Percentiles rank a stretch among this genome's conserved stretches.
Evolutionary conservation across 2,888 invertebrate genomes (phyloP).

Genomic region (Caenorhabditis uteleia): DNA sequence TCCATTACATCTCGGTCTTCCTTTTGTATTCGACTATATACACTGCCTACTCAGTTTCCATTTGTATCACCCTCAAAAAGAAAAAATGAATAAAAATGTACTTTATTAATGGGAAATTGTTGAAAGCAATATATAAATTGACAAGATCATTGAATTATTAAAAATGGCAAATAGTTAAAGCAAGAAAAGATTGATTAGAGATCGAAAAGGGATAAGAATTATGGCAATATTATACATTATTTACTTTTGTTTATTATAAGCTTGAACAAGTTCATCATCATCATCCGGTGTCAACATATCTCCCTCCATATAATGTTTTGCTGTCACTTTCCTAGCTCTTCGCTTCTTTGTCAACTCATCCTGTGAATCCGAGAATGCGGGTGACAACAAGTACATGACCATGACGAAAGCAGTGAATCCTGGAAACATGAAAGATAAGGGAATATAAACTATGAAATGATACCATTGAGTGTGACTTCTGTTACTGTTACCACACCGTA

Average conservation of each 20-base stretch:
- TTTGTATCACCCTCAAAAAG: neutral
- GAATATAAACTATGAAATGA: neutral
- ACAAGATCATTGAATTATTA: no score
- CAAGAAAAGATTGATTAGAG: no score
- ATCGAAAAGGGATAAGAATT: neutral
- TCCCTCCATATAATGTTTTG: constrained; percentile 39
- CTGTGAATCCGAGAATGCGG: constrained; percentile 1
- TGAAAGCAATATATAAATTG: no score
- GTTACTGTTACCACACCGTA: constrained; percentile 36
- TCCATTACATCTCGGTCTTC: neutral
- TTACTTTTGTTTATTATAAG: constrained; percentile 30
- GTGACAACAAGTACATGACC: constrained; percentile 11
- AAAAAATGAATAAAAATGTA: neutral
- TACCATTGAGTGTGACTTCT: constrained; percentile 35
- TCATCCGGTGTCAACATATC: constrained; percentile 31
- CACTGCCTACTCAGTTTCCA: neutral
- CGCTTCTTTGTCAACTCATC: neutral
- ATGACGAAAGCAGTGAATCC: constrained; percentile 29
- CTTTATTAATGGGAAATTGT: neutral
- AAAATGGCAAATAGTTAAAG: no score
- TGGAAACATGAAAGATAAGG: neutral
- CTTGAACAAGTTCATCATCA: constrained; percentile 30
- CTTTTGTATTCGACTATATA: neutral
- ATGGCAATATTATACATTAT: neutral
- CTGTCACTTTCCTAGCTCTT: constrained; percentile 17